A percentile compares a stretch with the other conserved stretches of the same genome.
These are phyloP conservation scores for Campoletis raptor DNA, from an alignment of 2,888 invertebrate species.

Conservation along the genomic window DNA sequence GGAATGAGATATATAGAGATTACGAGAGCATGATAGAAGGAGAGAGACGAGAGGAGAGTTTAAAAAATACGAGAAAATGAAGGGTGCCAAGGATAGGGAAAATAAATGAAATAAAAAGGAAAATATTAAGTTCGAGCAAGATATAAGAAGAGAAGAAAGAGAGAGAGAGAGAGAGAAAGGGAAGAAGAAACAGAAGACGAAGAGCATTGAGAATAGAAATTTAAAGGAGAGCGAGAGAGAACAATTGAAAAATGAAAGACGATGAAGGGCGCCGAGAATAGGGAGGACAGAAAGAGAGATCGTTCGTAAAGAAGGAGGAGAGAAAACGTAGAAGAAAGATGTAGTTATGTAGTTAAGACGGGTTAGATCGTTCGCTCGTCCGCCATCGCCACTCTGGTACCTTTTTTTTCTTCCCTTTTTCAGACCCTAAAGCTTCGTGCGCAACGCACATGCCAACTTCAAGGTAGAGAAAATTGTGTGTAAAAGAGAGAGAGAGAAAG, in stretches of 20 bases:
- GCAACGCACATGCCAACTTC: slow-evolving; percentile 48
- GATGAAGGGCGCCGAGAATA: slow-evolving; percentile 57
- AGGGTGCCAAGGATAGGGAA: slow-evolving; percentile 39
- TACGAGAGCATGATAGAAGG: slow-evolving; percentile 48
- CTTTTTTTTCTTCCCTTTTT: slow-evolving; percentile 63
- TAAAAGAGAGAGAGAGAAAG: slow-evolving; percentile 32
- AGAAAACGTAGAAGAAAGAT: slow-evolving; percentile 82
- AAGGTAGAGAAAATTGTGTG: slow-evolving; percentile 9
- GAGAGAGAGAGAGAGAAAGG: slow-evolving; percentile 41
- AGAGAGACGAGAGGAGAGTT: slow-evolving; percentile 14
- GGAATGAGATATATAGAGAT: slow-evolving; percentile 68
- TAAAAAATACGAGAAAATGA: slow-evolving; percentile 30
- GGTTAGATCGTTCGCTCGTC: slow-evolving; percentile 78
- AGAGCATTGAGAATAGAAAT: slow-evolving; percentile 62
- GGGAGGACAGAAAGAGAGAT: slow-evolving; percentile 62
- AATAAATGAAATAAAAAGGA: slow-evolving; percentile 11
- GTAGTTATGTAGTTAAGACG: slow-evolving; percentile 82
- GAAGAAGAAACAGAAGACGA: slow-evolving; percentile 44
- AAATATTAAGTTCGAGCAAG: slow-evolving; percentile 55
- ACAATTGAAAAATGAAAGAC: slow-evolving; percentile 61
- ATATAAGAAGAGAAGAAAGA: slow-evolving; percentile 35
- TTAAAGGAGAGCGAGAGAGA: slow-evolving; percentile 61
- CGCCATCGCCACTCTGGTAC: slow-evolving; percentile 79
- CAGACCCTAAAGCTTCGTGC: slow-evolving; percentile 45
- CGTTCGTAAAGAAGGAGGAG: slow-evolving; percentile 57